phyloP scores from a whole-genome alignment of 2,888 invertebrate genomes.

The Drosophila anceps region DNA sequence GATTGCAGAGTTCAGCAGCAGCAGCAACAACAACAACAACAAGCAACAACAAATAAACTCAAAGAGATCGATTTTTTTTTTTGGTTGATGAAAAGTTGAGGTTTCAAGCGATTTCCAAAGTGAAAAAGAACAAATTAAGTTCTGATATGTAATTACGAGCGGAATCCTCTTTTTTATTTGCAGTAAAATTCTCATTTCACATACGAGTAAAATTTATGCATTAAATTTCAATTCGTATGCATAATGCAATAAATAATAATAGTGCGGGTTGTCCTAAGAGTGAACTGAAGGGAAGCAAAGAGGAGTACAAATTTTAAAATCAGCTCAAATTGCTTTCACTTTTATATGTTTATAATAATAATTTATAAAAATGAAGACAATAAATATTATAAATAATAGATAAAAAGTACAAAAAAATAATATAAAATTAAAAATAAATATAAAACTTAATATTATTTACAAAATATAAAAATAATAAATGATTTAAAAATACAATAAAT shows the following conservation, averaged over 20 bases:
- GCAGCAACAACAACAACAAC: background rate
- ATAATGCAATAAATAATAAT: background rate
- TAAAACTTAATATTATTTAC: too few relatives aligned
- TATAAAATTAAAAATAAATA: too few relatives aligned
- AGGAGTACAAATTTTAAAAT: background rate
- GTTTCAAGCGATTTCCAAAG: constrained; percentile 11
- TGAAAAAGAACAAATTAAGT: constrained; percentile 1
- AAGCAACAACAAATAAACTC: constrained; percentile 8
- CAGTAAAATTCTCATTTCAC: background rate
- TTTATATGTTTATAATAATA: background rate
- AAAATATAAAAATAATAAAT: too few relatives aligned
- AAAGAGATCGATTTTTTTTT: constrained; percentile 47
- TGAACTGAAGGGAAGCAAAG: background rate
- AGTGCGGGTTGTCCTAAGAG: background rate
- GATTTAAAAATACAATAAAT: too few relatives aligned
- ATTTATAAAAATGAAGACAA: background rate
- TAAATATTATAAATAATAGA: background rate
- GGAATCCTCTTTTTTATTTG: background rate
- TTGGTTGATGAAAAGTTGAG: background rate
- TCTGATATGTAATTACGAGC: constrained; percentile 10
- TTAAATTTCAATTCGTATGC: background rate
- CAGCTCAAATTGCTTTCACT: background rate
- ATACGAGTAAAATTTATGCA: background rate
- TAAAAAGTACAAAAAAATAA: too few relatives aligned
- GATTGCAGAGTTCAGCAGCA: constrained; percentile 36